Evolutionary conservation across 2,113 vertebrate genomes (phyloP), one percentile per base, ranked within the genome.

Genomic region (Syngnathoides biaculeatus): DNA sequence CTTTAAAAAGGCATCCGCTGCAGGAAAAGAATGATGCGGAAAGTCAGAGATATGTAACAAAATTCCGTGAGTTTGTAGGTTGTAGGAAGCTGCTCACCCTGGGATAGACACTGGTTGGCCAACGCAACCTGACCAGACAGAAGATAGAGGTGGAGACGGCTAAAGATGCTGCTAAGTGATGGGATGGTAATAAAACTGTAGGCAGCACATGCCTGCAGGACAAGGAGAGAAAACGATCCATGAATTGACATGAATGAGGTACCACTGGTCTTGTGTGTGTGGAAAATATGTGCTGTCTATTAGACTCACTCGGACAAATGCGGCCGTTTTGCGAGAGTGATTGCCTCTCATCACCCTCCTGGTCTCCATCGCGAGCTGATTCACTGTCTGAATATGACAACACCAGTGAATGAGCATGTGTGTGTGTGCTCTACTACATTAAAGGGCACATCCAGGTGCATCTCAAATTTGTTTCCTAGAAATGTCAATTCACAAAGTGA

Each of bases 141-240:
- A 67, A 99, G 89, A 63, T 99, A 99, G 62, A 99, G 93, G 75
- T 94, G 94, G 65, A 99, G 95, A 0, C 95, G 93, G 0, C 89
- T 92, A 84, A 99, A 99, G 90, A 98, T 94, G 38, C 92, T 91
- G 69, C 85, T 93, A 80, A 98, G 91, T 19, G 97, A 99, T 4
- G 97, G 97, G 77, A 98, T 95, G 74, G 96, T 99, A 79, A 99
- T 99, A 90, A 99, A 99, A 82, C 95, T 96, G 89, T 97, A 99
- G 68, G 97, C 96, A 17, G 97, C 96, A 20, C 97, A 99, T 17
- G 97, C 97, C 97, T 99, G 85, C 11, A 52, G 5, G 56, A 71
- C 11, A 71, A 19, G 12, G 20, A 40, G n/a, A 27, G 0, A 66
- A 64, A 11, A 19, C n/a, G 22, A 11, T 19, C 8, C 4, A 24